Evolutionary conservation across 2,797 vertebrate genomes (phyloP), one percentile per base, ranked within the genome.

Genomic region (Emydoidea blandingii): DNA sequence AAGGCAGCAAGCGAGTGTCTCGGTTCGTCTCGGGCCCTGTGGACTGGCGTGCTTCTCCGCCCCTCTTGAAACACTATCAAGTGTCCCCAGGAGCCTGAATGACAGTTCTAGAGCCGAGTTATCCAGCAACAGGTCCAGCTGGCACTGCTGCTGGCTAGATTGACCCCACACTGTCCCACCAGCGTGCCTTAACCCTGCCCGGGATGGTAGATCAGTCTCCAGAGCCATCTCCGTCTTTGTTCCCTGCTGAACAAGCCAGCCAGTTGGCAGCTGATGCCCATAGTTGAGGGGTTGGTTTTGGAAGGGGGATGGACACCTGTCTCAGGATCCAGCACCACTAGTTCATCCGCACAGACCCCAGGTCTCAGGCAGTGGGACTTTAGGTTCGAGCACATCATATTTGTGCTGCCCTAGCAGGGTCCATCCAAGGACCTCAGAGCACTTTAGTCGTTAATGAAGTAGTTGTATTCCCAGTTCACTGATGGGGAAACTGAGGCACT

Each of bases 321-420:
- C 62, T 68, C 7, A 10, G 34, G 34, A 37, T 68, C 34, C 62
- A 21, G 62, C 62, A n/a, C 18, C 31, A 65, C 59, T 15, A 15
- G 16, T 62, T 62, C 59, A n/a, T 65, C 59, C 16, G 8, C 62
- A 19, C 59, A 34, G 31, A 37, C 34, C 18, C 12, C 3, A 53
- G 27, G 16, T 53, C 2, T 19, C n/a, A 31, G 86, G 10, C 25
- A 1, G 6, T 6, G 7, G 59, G 84, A 78, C 6, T 21, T 53
- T 34, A 23, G 7, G 34, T 44, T n/a, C 3, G 82, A 56, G 23
- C 80, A 7, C 1, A 2, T 19, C 54, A n/a, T 2, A 0, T 0
- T 27, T 80, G 14, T 72, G 18, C 3, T 7, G 79, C 79, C 81
- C 37, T 0, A 5, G 44, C 25, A 27, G 7, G 7, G 44, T 15